Evolutionary conservation across 2,888 invertebrate genomes (phyloP), one percentile per base, ranked within the genome.

Genomic region (Andricus curvator): DNA sequence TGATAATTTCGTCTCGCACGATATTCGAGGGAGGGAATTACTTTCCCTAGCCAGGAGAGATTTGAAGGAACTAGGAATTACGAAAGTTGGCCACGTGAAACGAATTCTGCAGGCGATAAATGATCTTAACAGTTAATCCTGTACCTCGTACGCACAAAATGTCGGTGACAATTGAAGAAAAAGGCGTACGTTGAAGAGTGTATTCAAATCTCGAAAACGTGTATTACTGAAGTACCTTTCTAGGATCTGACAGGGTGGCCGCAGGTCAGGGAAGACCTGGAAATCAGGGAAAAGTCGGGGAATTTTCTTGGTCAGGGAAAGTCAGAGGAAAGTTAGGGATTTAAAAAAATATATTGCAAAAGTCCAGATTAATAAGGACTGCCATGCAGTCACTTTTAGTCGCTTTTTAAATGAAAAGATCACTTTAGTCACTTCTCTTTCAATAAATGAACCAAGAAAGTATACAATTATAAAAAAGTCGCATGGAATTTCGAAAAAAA

Each of bases 1-100:
- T 5, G 98, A 98, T n/a, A 96, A 96, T 81, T 99, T 99, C 91
- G 94, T 96, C 29, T 96, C 96, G 80, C 97, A 99, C 91, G 99
- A 99, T 93, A 97, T 99, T 88, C 95, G 98, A 51, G 99, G 99
- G 2, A 94, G 96, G 56, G 99, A 99, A 91, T 94, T 99, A 48
- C 94, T 98, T 5, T 96, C 97, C 0, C 93, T 99, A 80, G 98
- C 98, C 4, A 94, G 98, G 78, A 94, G 98, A 22, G 97, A 98
- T 92, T 94, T 97, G 6, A 96, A 98, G 91, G 99, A 99, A 86
- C 94, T 99, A 68, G 99, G 99, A 13, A 96, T 99, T 78, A 96
- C 96, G 15, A 99, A 99, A 94, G 97, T 99, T 77, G 99, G 99
- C 0, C 99, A 99, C 92, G 96, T 99, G 48, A 99, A 99, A 93